Conservation (phyloP, 2,888 invertebrate species). For the Cephalotes varians region DNA sequence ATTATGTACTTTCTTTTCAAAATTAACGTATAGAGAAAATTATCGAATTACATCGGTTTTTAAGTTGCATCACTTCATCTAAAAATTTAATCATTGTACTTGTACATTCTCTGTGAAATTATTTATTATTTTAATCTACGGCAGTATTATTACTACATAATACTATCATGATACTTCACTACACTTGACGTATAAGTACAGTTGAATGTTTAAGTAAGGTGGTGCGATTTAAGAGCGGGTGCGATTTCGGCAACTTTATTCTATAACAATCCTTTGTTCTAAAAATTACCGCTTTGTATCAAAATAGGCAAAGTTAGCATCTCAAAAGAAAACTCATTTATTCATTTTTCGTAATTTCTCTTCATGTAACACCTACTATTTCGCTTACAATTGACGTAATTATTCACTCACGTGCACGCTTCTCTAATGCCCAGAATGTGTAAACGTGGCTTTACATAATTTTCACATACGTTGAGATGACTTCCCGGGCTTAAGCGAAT, state of each 20-base stretch:
- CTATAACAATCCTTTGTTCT: neutral
- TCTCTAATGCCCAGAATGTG: slow-evolving; percentile 65
- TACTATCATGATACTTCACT: too few relatives aligned
- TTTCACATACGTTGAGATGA: slow-evolving; percentile 70
- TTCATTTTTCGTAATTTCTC: slow-evolving; percentile 27
- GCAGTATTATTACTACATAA: too few relatives aligned
- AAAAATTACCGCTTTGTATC: neutral
- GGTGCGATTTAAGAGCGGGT: too few relatives aligned
- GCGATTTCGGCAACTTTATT: too few relatives aligned
- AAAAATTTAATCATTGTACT: too few relatives aligned
- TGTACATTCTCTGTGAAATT: too few relatives aligned
- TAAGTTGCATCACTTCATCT: too few relatives aligned
- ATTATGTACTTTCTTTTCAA: neutral
- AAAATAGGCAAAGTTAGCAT: neutral
- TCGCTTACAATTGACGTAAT: slow-evolving; percentile 61
- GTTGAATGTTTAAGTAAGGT: too few relatives aligned
- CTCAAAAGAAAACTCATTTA: slow-evolving; percentile 13
- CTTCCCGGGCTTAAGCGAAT: slow-evolving; percentile 57
- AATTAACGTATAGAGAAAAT: neutral
- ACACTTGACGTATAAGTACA: too few relatives aligned
- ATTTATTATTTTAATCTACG: too few relatives aligned
- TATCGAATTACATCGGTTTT: too few relatives aligned
- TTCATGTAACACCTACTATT: slow-evolving; percentile 17
- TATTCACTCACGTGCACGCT: slow-evolving; percentile 63
- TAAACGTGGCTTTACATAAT: slow-evolving; percentile 78